These are phyloP conservation scores for Metopia argyrocephala DNA, from an alignment of 2,888 invertebrate genomes.

Conservation along the genomic window DNA sequence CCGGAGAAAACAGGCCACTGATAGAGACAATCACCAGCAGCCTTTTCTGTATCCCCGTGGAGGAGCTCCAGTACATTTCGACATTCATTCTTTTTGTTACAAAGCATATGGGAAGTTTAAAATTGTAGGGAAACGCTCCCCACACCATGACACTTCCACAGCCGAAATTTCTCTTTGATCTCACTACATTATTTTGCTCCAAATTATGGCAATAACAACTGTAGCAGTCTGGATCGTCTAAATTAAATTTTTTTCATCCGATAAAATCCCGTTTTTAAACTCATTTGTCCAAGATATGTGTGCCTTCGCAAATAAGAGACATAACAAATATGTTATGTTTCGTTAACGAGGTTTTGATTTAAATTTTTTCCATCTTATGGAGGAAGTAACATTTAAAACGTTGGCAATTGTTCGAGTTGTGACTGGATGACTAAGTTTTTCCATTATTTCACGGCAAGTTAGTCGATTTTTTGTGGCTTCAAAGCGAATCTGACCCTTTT, in stretches of 20 bases:
- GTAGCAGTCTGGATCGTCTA: too few relatives aligned
- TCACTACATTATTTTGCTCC: not conserved
- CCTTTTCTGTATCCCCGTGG: too few relatives aligned
- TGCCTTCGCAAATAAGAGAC: not conserved
- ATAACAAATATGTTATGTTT: not conserved
- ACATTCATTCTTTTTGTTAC: too few relatives aligned
- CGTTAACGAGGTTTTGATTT: not conserved
- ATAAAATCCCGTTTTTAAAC: not conserved
- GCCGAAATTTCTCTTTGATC: conserved; percentile 5
- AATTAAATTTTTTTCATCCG: not conserved
- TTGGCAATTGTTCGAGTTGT: not conserved
- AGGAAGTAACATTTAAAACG: not conserved
- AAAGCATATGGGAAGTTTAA: not conserved
- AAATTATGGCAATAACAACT: not conserved
- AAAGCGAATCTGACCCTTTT: not conserved
- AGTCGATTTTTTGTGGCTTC: not conserved
- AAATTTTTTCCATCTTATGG: not conserved
- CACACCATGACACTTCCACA: not conserved
- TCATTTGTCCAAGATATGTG: not conserved
- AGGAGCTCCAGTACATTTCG: too few relatives aligned
- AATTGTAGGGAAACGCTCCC: conserved; percentile 5
- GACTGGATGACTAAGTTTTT: not conserved
- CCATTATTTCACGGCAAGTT: not conserved
- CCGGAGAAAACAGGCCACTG: too few relatives aligned
- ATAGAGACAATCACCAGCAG: too few relatives aligned